Evolutionary conservation across 92 coral and sea anemone genomes (phyloP), one percentile per base, ranked within the genome.

Genomic region (Isaurus tuberculatus): DNA sequence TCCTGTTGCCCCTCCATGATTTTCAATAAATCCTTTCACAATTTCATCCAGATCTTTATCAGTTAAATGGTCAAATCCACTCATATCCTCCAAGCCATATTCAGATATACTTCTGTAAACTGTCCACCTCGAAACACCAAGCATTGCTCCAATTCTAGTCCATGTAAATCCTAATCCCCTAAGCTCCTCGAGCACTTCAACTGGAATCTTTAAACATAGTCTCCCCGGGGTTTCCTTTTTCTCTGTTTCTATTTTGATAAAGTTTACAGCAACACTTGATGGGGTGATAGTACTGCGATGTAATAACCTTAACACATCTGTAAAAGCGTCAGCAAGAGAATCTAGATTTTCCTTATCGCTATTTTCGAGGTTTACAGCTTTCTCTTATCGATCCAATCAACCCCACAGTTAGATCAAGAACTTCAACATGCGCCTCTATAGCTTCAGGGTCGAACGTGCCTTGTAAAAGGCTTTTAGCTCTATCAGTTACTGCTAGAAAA

Each of bases 81-180:
- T 22, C 84, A 79, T 23, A 63, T 60, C 69, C 3, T 58, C 30
- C 46, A 40, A 40, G 6, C 46, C 46, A 40, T 40, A 40, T 14
- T 53, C 72, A 31, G 9, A 20, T 27, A 79, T 46, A 61, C 74
- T 53, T 20, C 84, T 79, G 19, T 7, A 33, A 57, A 61, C 31
- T 25, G 84, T 61, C 84, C 74, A 79, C 33, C 84, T 79, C 28
- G 74, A 79, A 29, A 79, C 74, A 6, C 74, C 84, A 72, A 61
- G 13, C 84, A 61, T 79, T 20, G 30, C 44, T n/a, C 74, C 73
- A 25, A 79, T 60, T 33, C 68, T 79, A 9, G 57, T 17, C 40
- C 70, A 30, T 5, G 74, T 57, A 60, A 79, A 79, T 14, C 84
- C 84, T 20, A 57, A 19, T 27, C 73, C 42, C 20, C 72, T 32